phyloP scores from a whole-genome alignment of 2,797 vertebrate genomes.

The Fistularia tabacaria region DNA sequence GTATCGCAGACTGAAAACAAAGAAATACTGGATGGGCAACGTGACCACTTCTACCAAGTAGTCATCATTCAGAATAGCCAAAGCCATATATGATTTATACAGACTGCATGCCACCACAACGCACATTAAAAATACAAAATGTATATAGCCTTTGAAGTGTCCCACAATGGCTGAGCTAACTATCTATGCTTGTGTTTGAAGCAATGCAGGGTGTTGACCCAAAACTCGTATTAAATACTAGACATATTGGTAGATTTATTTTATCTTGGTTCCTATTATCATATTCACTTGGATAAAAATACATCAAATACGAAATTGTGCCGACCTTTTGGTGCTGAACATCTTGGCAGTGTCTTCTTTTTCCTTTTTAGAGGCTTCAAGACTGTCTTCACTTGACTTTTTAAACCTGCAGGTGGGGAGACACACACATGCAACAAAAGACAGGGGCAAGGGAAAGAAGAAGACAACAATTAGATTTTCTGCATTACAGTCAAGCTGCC shows the following conservation, averaged over 20 bases:
- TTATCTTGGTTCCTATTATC: too few relatives aligned
- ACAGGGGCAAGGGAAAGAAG: slow-evolving; percentile 31
- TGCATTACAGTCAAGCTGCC: slow-evolving; percentile 33
- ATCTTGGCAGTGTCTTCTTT: slow-evolving; percentile 69
- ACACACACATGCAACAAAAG: slow-evolving; percentile 11
- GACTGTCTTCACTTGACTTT: slow-evolving; percentile 52
- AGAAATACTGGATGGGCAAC: slow-evolving; percentile 2
- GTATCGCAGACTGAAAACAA: too few relatives aligned
- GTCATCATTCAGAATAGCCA: slow-evolving; percentile 33
- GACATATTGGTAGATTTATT: too few relatives aligned
- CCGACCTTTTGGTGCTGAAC: slow-evolving; percentile 85
- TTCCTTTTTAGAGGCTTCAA: slow-evolving; percentile 49
- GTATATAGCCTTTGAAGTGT: slow-evolving; percentile 30
- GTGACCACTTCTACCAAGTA: slow-evolving; percentile 25
- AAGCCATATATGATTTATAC: slow-evolving; percentile 46
- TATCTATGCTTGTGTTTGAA: slow-evolving; percentile 16
- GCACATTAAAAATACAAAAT: slow-evolving; percentile 56
- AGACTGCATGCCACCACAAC: slow-evolving; percentile 27
- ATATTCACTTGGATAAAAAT: slow-evolving; percentile 21
- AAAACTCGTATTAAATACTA: too few relatives aligned
- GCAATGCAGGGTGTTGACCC: neutral
- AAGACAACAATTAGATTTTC: slow-evolving; percentile 47
- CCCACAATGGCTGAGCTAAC: neutral
- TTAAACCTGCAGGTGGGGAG: slow-evolving; percentile 44
- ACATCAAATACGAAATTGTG: slow-evolving; percentile 55